These are phyloP conservation scores for Brienomyrus longianalis DNA, from an alignment of 2,113 vertebrate species.

Conservation along the genomic window DNA sequence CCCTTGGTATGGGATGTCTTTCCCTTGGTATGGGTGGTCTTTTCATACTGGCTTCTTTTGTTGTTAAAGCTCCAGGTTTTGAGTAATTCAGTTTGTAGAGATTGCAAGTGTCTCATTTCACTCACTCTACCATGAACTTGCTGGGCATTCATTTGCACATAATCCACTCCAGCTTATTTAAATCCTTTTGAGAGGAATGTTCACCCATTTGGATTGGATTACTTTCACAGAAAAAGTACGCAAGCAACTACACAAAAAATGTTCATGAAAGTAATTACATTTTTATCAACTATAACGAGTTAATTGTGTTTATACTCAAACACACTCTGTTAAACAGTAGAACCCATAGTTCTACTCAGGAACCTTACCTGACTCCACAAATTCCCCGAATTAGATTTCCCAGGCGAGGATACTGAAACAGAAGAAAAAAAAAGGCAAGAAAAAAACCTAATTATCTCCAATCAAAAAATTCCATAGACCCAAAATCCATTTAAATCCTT, in stretches of 20 bases:
- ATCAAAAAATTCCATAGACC: background rate
- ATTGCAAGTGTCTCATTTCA: background rate
- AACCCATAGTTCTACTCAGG: background rate
- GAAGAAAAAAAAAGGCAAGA: background rate
- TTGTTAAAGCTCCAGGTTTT: background rate
- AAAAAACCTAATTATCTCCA: background rate
- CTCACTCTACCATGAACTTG: background rate
- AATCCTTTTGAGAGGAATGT: background rate
- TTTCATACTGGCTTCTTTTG: background rate
- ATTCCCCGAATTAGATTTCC: background rate
- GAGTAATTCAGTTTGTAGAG: background rate
- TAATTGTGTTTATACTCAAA: background rate
- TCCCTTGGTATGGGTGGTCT: background rate
- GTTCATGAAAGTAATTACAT: background rate
- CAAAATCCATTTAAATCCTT: background rate
- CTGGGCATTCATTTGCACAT: background rate
- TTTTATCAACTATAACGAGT: background rate
- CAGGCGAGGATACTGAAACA: conserved; percentile 45
- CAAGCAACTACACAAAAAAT: background rate
- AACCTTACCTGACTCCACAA: conserved; percentile 50
- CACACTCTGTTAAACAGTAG: background rate
- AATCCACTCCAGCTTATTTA: background rate
- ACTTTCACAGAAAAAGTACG: background rate
- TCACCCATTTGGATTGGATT: background rate
- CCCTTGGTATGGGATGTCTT: background rate